Base-by-base conservation (phyloP, 2,888 invertebrate species). In the Tribolium freemani region DNA sequence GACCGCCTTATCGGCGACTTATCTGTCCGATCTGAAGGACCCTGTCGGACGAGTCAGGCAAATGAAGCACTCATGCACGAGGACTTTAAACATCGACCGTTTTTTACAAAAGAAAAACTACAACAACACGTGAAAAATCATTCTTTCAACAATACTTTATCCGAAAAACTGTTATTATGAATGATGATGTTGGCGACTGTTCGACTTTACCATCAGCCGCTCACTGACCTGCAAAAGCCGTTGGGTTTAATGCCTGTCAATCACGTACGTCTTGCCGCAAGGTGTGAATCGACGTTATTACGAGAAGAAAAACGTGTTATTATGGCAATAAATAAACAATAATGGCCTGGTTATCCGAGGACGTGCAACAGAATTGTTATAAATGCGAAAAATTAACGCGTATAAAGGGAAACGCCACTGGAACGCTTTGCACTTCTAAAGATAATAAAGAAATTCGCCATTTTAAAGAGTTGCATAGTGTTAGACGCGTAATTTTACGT, bases 1-100 rank as follows among this genome's bases (percentile, higher is more conserved):
- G 79, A 77, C 75, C 79, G 69, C 75, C 76, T 78, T 78, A 79
- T 81, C 81, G 73, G 71, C 77, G 77, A 77, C 75, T 79, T 77
- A 80, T 79, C 79, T 76, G 61, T 63, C 72, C 69, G 76, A 78
- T 78, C 77, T 76, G 71, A 72, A 74, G 75, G 73, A 71, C 70
- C 53, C 68, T 71, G 69, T 72, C 72, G 51, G 66, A 60, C 69
- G 56, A 66, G 54, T 69, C 69, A 66, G 74, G 74, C 76, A 75
- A 77, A 76, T 77, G 76, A 77, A 76, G 77, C 76, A 70, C 75
- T 76, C 77, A 76, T 72, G 73, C 75, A 71, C 66, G 26, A 73
- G 66, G 69, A 69, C 69, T 51, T 63, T 50, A 57, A 64, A 66
- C 61, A 46, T 21, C 54, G 45, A 61, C 20, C 63, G 56, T 31